Percentiles rank a stretch among this genome's conserved stretches.
Evolutionary conservation across 2,888 invertebrate genomes (phyloP).

Genomic region (Coremacera marginata): DNA sequence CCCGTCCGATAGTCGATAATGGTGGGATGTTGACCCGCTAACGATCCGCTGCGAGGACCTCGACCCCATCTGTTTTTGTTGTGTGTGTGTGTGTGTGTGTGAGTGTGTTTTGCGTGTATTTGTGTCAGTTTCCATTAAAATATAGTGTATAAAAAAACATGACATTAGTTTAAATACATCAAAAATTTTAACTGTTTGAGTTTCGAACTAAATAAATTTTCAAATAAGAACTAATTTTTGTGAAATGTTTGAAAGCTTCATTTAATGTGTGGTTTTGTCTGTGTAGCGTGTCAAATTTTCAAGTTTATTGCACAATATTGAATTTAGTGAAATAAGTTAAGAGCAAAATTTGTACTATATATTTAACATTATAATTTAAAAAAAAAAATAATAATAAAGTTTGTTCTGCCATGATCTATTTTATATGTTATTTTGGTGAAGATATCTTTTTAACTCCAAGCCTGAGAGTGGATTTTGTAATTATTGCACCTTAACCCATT

Average conservation of each 20-base stretch:
- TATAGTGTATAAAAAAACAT: neutral
- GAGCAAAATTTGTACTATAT: neutral
- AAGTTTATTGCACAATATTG: constrained; percentile 43
- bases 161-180: neutral
- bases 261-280: constrained; percentile 1
- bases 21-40: constrained; percentile 69
- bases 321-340: neutral
- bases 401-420: too few relatives aligned
- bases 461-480: too few relatives aligned
- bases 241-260: constrained; percentile 27
- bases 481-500: too few relatives aligned
- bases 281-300: constrained; percentile 24
- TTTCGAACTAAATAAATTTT: neutral
- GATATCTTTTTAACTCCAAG: too few relatives aligned
- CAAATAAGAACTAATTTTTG: constrained; percentile 20
- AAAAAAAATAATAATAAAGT: too few relatives aligned
- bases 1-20: constrained; percentile 70
- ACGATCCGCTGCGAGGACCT: constrained; percentile 72
- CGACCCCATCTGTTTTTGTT: constrained; percentile 81
- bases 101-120: neutral
- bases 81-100: neutral
- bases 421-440: too few relatives aligned
- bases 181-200: neutral
- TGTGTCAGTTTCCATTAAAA: neutral
- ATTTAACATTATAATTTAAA: too few relatives aligned